These are phyloP conservation scores for Epicampocera succincta DNA, from an alignment of 2,888 invertebrate species.

Conservation along the genomic window DNA sequence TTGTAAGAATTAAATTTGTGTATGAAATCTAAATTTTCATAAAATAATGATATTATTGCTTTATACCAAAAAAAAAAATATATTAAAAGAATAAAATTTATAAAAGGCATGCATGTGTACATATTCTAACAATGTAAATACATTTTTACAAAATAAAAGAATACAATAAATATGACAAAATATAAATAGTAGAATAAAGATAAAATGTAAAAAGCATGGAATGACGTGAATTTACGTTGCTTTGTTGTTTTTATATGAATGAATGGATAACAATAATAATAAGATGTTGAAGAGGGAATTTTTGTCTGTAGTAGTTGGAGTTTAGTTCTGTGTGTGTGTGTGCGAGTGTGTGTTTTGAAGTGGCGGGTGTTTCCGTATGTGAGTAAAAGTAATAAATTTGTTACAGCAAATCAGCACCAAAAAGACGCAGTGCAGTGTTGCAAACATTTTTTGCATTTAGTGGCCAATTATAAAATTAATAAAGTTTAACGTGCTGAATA, in stretches of 20 bases:
- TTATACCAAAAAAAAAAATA: neutral
- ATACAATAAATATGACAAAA: slow-evolving; percentile 15
- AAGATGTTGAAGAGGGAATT: slow-evolving; percentile 24
- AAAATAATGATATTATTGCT: slow-evolving; percentile 2
- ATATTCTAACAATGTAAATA: slow-evolving; percentile 5
- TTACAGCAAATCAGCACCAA: too few relatives aligned
- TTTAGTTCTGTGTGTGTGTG: slow-evolving; percentile 26
- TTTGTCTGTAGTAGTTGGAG: slow-evolving; percentile 16
- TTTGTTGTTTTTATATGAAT: slow-evolving; percentile 44
- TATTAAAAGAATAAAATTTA: slow-evolving; percentile 6
- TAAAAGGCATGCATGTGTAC: neutral
- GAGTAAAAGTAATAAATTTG: too few relatives aligned
- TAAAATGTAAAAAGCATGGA: slow-evolving; percentile 55
- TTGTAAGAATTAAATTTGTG: neutral
- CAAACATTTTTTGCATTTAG: too few relatives aligned
- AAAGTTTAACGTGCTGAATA: too few relatives aligned
- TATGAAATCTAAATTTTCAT: slow-evolving; percentile 13
- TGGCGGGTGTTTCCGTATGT: neutral
- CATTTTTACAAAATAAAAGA: slow-evolving; percentile 12
- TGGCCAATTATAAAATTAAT: too few relatives aligned
- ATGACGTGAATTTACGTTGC: slow-evolving; percentile 61
- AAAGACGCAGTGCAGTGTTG: too few relatives aligned
- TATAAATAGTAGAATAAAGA: slow-evolving; percentile 47
- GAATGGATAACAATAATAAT: slow-evolving; percentile 28
- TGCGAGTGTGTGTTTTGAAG: neutral